These are phyloP conservation scores for Aquatica leii DNA, from an alignment of 2,888 invertebrate species.

Conservation along the genomic window DNA sequence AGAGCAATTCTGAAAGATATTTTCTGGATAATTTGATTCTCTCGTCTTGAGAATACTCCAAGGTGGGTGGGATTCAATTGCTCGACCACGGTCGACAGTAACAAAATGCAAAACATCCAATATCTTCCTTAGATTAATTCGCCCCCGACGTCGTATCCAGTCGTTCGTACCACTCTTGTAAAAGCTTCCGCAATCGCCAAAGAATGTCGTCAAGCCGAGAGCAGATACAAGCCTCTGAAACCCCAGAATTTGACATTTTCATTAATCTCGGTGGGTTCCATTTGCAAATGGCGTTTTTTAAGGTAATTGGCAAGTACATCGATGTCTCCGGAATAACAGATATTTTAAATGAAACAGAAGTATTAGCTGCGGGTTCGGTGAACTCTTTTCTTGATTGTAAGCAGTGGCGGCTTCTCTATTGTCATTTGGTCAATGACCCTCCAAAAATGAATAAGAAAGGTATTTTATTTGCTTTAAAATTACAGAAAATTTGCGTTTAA, in stretches of 20 bases:
- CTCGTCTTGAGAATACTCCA: background rate
- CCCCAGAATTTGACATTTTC: conserved; percentile 45
- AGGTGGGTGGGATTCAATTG: background rate
- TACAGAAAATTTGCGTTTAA: no score
- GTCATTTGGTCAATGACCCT: conserved; percentile 24
- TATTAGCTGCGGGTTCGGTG: conserved; percentile 47
- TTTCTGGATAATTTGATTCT: background rate
- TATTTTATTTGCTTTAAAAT: no score
- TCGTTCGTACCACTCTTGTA: background rate
- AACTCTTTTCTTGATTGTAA: conserved; percentile 44
- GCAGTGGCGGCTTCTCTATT: conserved; percentile 45
- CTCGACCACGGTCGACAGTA: background rate
- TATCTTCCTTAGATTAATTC: background rate
- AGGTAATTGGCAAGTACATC: conserved; percentile 50
- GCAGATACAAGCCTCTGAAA: conserved; percentile 43
- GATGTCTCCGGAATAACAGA: conserved; percentile 47
- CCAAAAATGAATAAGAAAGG: no score
- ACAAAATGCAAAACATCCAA: background rate
- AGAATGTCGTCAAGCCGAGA: conserved; percentile 38
- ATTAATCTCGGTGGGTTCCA: conserved; percentile 54
- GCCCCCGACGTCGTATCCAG: background rate
- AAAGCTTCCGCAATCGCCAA: conserved; percentile 31
- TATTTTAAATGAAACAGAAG: conserved; percentile 36
- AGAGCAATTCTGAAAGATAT: background rate
- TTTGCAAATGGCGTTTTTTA: conserved; percentile 49